Evolutionary conservation across 2,797 vertebrate species (phyloP), one percentile per base, ranked within the genome.

Genomic region (Phataginus tetradactyla): DNA sequence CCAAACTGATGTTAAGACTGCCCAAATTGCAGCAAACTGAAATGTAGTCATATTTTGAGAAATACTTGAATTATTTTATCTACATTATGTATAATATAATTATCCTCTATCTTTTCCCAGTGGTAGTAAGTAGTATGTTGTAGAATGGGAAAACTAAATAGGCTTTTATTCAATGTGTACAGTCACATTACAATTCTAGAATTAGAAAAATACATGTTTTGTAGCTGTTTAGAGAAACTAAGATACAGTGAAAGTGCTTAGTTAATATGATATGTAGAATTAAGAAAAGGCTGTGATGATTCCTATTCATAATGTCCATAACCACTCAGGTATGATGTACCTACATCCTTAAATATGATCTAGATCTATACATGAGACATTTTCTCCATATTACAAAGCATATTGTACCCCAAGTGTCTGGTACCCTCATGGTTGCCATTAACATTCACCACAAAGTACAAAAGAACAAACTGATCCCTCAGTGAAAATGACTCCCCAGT

Each of bases 401-500:
- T 27, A 72, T 4, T 79, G 34, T 72, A 95, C 86, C 79, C 84
- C 42, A 86, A 74, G 51, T 49, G n/a, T 79, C 90, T 77, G 42
- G 61, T 64, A 75, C 61, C 23, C 64, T 89, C 17, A 51, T 23
- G n/a, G 39, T 83, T 51, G 91, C 95, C 91, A 92, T 86, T 68
- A 85, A 77, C 81, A 74, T 95, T 95, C 88, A 92, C 88, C 90
- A 83, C 87, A 53, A 84, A 87, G 61, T 85, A 96, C 89, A 92
- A 94, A 95, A 92, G 49, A 92, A 77, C 39, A 95, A 81, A 97
- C 3, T 53, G 77, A 90, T 88, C 77, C 80, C 84, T 90, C 92
- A 86, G 32, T 42, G 59, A 94, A 88, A 97, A 96, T 3, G 51
- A 92, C 55, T 39, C 75, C 61, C 69, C 53, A 29, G 45, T 91